phyloP scores from a whole-genome alignment of 2,888 invertebrate genomes.

The Caenorhabditis afra region DNA sequence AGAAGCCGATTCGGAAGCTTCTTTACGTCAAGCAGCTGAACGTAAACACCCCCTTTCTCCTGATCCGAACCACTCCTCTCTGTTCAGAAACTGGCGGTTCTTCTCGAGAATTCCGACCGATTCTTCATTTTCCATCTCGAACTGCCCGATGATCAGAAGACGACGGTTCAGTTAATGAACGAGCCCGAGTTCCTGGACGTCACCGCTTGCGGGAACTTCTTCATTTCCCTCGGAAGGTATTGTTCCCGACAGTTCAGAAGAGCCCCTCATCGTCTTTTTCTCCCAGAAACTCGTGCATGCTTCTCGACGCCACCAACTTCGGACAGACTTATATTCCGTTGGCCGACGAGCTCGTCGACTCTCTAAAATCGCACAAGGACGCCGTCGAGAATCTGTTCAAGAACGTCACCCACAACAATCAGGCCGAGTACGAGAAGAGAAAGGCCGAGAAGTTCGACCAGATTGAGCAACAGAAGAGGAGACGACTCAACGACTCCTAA shows the following conservation, averaged over 20 bases:
- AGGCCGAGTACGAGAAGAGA: conserved; percentile 66
- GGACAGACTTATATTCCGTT: background rate
- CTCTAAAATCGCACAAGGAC: conserved; percentile 42
- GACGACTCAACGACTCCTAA: conserved; percentile 12
- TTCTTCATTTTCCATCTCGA: conserved; percentile 9
- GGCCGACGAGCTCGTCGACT: conserved; percentile 16
- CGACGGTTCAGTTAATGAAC: background rate
- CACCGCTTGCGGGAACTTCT: conserved; percentile 10
- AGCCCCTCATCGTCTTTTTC: background rate
- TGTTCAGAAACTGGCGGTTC: conserved; percentile 33
- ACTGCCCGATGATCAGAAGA: background rate
- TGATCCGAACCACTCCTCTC: too few species aligned
- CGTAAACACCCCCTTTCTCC: too few species aligned
- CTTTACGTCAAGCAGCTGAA: background rate
- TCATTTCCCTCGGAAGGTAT: conserved; percentile 30
- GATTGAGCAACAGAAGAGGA: conserved; percentile 56
- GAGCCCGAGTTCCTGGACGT: conserved; percentile 30
- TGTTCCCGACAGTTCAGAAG: background rate
- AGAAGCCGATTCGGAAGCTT: conserved; percentile 45
- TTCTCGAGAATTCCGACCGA: conserved; percentile 24
- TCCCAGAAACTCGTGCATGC: background rate
- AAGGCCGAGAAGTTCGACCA: conserved; percentile 63
- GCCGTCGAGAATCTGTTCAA: conserved; percentile 61
- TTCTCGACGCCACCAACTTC: conserved; percentile 13
- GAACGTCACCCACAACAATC: conserved; percentile 64